Evolutionary conservation across 2,888 invertebrate genomes (phyloP).

Genomic region (Eupithecia insigniata): DNA sequence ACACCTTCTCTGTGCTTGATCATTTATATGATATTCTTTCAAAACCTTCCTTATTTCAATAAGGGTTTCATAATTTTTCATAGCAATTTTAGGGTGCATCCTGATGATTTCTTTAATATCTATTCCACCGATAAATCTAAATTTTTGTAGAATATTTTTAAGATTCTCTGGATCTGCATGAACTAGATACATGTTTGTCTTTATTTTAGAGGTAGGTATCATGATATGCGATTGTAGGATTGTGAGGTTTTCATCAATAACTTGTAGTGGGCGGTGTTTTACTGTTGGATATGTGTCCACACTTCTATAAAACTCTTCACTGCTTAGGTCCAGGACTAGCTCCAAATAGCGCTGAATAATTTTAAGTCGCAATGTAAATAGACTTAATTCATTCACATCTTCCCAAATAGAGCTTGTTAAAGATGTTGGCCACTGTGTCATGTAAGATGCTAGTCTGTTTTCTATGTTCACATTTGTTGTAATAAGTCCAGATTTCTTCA

Average conservation of each 20-base stretch:
- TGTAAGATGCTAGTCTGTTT: slow-evolving; percentile 70
- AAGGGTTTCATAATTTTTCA: slow-evolving; percentile 62
- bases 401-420: slow-evolving; percentile 70
- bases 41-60: slow-evolving; percentile 67
- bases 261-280: slow-evolving; percentile 73
- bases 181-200: slow-evolving; percentile 72
- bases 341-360: slow-evolving; percentile 77
- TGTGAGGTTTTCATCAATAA: slow-evolving; percentile 69
- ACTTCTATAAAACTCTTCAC: slow-evolving; percentile 70
- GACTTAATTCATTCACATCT: slow-evolving; percentile 62
- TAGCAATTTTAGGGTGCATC: slow-evolving; percentile 72
- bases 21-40: slow-evolving; percentile 65
- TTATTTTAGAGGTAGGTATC: slow-evolving; percentile 72
- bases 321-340: slow-evolving; percentile 67
- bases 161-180: slow-evolving; percentile 76
- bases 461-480: slow-evolving; percentile 64
- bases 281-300: slow-evolving; percentile 75
- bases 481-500: slow-evolving; percentile 62
- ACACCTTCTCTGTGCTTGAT: slow-evolving; percentile 76
- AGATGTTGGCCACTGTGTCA: slow-evolving; percentile 80
- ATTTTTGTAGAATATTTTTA: slow-evolving; percentile 64
- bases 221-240: slow-evolving; percentile 67
- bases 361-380: slow-evolving; percentile 68
- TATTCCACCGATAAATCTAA: slow-evolving; percentile 70
- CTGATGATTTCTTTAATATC: slow-evolving; percentile 77